phyloP scores from a whole-genome alignment of 2,888 invertebrate genomes.

The Nyleta sp. region DNA sequence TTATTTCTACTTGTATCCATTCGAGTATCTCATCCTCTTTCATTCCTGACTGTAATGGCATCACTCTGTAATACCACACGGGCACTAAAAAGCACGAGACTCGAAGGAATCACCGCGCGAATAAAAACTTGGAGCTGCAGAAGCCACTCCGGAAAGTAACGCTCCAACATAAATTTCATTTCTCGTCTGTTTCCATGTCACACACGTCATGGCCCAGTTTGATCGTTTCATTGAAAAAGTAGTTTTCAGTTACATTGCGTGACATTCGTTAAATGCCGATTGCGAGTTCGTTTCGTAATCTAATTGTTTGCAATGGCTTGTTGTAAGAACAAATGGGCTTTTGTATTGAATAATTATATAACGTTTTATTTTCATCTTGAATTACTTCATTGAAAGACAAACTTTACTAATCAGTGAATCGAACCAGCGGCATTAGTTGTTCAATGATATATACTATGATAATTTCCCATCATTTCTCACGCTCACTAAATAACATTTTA shows the following conservation, averaged over 20 bases:
- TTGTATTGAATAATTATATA: not conserved
- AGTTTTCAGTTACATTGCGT: constrained; percentile 34
- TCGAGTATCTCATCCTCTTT: constrained; percentile 61
- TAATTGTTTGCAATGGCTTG: constrained; percentile 28
- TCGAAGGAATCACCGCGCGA: constrained; percentile 65
- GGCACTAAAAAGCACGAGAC: constrained; percentile 65
- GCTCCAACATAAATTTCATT: constrained; percentile 69
- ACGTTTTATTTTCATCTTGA: too few species aligned
- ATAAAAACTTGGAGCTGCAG: constrained; percentile 69
- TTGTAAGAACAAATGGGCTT: not conserved
- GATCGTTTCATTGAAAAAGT: constrained; percentile 66
- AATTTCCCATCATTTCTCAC: constrained; percentile 4
- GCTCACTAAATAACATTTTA: constrained; percentile 4
- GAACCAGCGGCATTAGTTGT: too few species aligned
- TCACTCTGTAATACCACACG: constrained; percentile 62
- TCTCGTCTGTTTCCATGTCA: constrained; percentile 56
- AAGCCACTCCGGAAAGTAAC: constrained; percentile 65
- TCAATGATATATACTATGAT: too few species aligned
- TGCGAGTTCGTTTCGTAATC: constrained; percentile 7
- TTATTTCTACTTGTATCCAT: constrained; percentile 59
- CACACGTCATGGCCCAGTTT: constrained; percentile 52
- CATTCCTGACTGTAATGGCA: constrained; percentile 60
- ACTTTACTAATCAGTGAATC: too few species aligned
- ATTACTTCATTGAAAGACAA: too few species aligned
- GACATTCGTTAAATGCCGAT: constrained; percentile 46